Percentiles rank a stretch among this genome's conserved stretches.
phyloP scores from a whole-genome alignment of 2,888 invertebrate species.

The Metallyticus violacea region DNA sequence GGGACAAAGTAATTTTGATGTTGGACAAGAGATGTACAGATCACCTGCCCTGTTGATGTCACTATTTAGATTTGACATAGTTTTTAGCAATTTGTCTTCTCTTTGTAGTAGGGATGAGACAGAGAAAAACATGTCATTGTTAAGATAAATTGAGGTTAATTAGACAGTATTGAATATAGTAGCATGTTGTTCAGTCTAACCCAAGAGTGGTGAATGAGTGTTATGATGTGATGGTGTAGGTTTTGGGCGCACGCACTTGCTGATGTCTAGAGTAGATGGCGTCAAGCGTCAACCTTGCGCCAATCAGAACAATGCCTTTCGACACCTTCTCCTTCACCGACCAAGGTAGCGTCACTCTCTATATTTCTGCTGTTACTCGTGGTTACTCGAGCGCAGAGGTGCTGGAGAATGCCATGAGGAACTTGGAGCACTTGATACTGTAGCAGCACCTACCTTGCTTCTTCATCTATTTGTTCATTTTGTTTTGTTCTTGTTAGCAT shows the following conservation, averaged over 20 bases:
- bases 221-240: constrained; percentile 25
- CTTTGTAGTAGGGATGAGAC: neutral
- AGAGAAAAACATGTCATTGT: too few species aligned
- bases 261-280: constrained; percentile 33
- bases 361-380: too few species aligned
- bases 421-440: neutral
- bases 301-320: constrained; percentile 31
- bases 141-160: too few species aligned
- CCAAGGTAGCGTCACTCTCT: constrained; percentile 31
- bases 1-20: too few species aligned
- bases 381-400: too few species aligned
- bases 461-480: neutral
- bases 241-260: constrained; percentile 21
- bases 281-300: constrained; percentile 26
- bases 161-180: neutral
- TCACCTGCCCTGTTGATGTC: too few species aligned
- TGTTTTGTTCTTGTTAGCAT: neutral
- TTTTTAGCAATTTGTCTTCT: neutral
- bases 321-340: constrained; percentile 33
- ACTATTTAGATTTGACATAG: too few species aligned
- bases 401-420: too few species aligned
- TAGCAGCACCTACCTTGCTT: neutral
- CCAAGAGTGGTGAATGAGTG: neutral
- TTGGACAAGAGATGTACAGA: too few species aligned
- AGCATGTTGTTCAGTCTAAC: neutral